Percentiles rank a stretch among this genome's conserved stretches.
phyloP scores from a whole-genome alignment of 2,797 vertebrate species.

The Atherinosoma microstoma region DNA sequence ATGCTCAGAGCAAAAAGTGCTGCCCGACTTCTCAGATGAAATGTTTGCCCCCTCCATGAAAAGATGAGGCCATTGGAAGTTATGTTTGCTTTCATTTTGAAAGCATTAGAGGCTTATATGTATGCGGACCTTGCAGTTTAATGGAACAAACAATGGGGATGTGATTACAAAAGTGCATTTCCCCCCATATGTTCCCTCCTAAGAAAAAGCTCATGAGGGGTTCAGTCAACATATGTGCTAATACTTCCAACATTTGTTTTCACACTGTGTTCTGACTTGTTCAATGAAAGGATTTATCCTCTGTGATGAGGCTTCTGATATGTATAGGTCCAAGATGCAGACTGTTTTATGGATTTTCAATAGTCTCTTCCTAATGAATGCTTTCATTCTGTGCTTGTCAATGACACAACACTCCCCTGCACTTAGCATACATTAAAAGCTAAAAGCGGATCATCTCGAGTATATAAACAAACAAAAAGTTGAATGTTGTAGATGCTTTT shows the following conservation, averaged over 20 bases:
- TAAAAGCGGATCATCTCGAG: constrained; percentile 36
- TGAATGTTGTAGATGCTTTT: constrained; percentile 6
- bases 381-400: constrained; percentile 59
- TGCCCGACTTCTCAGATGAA: constrained; percentile 60
- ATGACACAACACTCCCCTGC: constrained; percentile 49
- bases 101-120: constrained; percentile 63
- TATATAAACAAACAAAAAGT: constrained; percentile 24
- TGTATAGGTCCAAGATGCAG: constrained; percentile 48
- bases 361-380: constrained; percentile 66
- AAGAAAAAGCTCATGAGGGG: constrained; percentile 9
- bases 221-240: constrained; percentile 1
- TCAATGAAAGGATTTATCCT: constrained; percentile 60
- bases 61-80: constrained; percentile 59
- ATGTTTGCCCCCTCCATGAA: constrained; percentile 71
- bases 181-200: constrained; percentile 13
- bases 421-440: constrained; percentile 54
- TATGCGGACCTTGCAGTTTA: constrained; percentile 50
- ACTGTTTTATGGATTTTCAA: constrained; percentile 70
- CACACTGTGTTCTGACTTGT: constrained; percentile 41
- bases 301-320: constrained; percentile 54
- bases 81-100: constrained; percentile 77
- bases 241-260: constrained; percentile 46
- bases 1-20: constrained; percentile 28
- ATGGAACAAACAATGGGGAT: constrained; percentile 67
- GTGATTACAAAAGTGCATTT: constrained; percentile 22